Evolutionary conservation across 2,888 invertebrate genomes (phyloP).

Genomic region (Leucoptera coffeella): DNA sequence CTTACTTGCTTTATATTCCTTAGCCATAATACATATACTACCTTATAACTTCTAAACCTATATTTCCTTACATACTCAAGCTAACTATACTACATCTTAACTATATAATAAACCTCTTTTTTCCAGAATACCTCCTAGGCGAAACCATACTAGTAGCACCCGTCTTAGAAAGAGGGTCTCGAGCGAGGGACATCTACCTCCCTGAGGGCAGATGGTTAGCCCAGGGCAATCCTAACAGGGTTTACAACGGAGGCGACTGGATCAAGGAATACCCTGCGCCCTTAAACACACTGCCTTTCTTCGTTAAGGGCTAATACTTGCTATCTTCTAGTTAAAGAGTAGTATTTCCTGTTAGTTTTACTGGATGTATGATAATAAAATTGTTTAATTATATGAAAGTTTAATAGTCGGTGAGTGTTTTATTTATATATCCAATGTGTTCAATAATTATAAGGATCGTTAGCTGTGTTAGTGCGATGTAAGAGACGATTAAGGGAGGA

Average conservation of each 20-base stretch:
- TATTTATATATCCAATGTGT: slow-evolving; percentile 5
- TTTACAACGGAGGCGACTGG: slow-evolving; percentile 55
- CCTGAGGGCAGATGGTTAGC: slow-evolving; percentile 71
- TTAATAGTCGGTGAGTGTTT: not conserved
- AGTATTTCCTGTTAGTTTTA: not conserved
- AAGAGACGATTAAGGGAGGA: too few species aligned
- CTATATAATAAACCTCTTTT: too few species aligned
- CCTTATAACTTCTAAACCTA: too few species aligned
- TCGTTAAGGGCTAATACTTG: slow-evolving; percentile 18
- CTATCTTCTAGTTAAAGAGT: not conserved
- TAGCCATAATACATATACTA: too few species aligned
- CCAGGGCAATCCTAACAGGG: slow-evolving; percentile 32
- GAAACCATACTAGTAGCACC: slow-evolving; percentile 75
- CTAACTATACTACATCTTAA: too few species aligned
- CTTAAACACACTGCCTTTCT: slow-evolving; percentile 63
- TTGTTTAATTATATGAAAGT: not conserved
- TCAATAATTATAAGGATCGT: too few species aligned
- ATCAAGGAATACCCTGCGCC: slow-evolving; percentile 60
- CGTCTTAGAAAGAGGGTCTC: slow-evolving; percentile 57
- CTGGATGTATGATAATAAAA: not conserved
- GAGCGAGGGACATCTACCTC: slow-evolving; percentile 64
- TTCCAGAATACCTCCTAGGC: slow-evolving; percentile 71
- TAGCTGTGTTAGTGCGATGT: too few species aligned
- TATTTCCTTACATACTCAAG: too few species aligned
- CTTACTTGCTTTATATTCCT: too few species aligned